A percentile compares a stretch with the other conserved stretches of the same genome.
phyloP scores from a whole-genome alignment of 2,797 vertebrate genomes.

The Aselliscus stoliczkanus region DNA sequence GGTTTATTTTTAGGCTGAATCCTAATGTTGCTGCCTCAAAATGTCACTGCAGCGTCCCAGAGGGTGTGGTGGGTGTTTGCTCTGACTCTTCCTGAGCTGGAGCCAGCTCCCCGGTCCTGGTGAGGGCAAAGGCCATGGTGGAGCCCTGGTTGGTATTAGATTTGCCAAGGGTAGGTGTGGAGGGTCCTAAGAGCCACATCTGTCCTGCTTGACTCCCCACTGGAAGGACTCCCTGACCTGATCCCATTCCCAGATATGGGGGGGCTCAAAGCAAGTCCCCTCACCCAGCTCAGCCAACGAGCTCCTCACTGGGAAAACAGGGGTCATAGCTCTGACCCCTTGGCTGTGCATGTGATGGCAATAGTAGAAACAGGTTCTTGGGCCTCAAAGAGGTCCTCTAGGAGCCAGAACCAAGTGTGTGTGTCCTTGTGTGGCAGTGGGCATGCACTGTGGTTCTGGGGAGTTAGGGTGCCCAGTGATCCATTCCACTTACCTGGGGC shows the following conservation, averaged over 20 bases:
- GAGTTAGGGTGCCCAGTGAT: not conserved
- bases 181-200: not conserved
- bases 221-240: not conserved
- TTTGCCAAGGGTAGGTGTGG: not conserved
- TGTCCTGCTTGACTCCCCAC: not conserved
- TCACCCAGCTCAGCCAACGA: not conserved
- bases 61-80: not conserved
- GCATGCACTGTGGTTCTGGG: fast-evolving
- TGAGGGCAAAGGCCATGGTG: not conserved
- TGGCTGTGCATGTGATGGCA: not conserved
- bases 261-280: not conserved
- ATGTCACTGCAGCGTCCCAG: not conserved
- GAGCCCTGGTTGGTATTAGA: not conserved
- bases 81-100: not conserved
- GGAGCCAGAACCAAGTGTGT: not conserved
- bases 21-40: not conserved
- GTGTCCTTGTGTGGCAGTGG: not conserved
- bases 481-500: not conserved
- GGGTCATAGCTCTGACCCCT: not conserved
- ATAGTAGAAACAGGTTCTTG: too few relatives aligned
- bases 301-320: not conserved
- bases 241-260: too few relatives aligned
- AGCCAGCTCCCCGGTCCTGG: not conserved
- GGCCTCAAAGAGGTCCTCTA: not conserved
- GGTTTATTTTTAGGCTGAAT: conserved; percentile 20